Conservation (phyloP, 2,113 vertebrate species). For the Albula glossodonta region DNA sequence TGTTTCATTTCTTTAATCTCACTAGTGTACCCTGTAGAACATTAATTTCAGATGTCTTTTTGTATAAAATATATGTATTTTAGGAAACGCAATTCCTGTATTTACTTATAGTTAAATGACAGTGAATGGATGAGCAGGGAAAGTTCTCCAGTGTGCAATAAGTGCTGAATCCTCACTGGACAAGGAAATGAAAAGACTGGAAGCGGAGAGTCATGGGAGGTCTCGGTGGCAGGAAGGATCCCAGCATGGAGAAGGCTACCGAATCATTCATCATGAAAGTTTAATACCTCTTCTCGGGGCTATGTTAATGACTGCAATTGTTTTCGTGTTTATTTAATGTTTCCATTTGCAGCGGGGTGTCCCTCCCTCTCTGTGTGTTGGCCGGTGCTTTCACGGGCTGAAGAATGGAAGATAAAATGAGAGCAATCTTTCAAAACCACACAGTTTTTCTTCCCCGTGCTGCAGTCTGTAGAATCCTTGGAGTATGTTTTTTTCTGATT, state of each 20-base stretch:
- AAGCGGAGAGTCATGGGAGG: background rate
- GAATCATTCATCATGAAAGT: conserved; percentile 26
- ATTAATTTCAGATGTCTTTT: background rate
- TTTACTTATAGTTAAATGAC: background rate
- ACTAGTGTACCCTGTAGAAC: background rate
- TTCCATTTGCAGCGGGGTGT: conserved; percentile 14
- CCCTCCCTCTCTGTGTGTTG: background rate
- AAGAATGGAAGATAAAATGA: conserved; percentile 22
- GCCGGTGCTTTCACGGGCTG: conserved; percentile 8
- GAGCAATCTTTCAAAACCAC: conserved; percentile 15
- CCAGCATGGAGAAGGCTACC: background rate
- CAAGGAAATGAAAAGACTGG: background rate
- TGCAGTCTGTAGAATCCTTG: background rate
- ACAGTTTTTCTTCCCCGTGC: background rate
- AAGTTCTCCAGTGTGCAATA: background rate
- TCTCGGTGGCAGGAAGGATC: background rate
- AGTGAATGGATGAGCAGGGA: background rate
- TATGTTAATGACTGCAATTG: conserved; percentile 8
- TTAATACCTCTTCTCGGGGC: conserved; percentile 16
- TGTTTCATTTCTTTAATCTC: background rate
- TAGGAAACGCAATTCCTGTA: background rate
- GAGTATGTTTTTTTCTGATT: background rate
- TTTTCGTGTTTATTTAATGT: conserved; percentile 20
- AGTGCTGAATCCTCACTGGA: background rate
- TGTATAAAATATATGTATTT: no score